Evolutionary conservation across 1,140 invertebrate species (phyloP), one percentile per base, ranked within the genome.

Genomic region (Choristoneura fumiferana): DNA sequence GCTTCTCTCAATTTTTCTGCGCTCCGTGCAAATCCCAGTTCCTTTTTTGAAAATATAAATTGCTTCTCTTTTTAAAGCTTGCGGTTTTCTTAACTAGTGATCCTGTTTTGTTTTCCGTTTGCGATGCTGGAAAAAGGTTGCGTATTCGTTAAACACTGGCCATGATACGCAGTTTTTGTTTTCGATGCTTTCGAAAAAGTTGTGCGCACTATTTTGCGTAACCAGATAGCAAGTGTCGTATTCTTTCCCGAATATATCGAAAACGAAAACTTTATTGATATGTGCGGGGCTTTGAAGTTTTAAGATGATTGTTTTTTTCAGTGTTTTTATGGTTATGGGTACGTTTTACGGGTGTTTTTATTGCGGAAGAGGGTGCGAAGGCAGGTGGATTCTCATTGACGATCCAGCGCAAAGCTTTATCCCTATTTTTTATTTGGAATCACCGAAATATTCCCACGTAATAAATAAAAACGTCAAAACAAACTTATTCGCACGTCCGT

Each of bases 31-130:
- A 6, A 3, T 29, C 22, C 6, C 9, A 38, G 34, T 54, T 18
- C 15, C 33, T 14, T 13, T 54, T 54, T 36, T 38, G 2, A 4
- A 12, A 15, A 34, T 15, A 36, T 54, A 29, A 29, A 3, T 29
- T 29, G 6, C 2, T 29, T 10, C 34, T 3, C 8, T 14, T 29
- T 54, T 34, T 54, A 54, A 54, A 54, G 52, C 52, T 54, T 54
- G 13, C 14, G 29, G 14, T 2, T 35, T 34, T 34, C 13, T 12
- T 33, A 53, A 14, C 8, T 45, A 33, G 14, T 18, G 13, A 34
- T 35, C 15, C 33, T 17, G 52, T 54, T 36, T 35, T 14, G 52
- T 54, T 54, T 54, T 36, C n/a, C n/a, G 29, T 54, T 54, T 35
- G 13, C 13, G 37, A 22, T 1, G 43, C 43, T 49, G 43, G 37